Conservation (phyloP, 2,888 invertebrate genomes). For the Crematogaster levior region DNA sequence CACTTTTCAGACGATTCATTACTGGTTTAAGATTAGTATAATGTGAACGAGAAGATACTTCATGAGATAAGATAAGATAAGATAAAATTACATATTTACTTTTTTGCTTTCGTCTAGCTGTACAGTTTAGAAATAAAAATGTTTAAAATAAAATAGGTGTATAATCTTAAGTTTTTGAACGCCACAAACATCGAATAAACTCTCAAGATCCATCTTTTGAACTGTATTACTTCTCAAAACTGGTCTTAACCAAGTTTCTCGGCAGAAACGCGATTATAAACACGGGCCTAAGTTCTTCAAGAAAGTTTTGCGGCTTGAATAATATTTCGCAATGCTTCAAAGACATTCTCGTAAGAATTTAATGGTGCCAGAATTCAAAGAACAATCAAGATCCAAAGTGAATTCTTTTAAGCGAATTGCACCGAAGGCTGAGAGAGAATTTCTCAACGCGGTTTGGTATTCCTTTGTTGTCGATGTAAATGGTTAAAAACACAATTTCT, state of each 20-base stretch:
- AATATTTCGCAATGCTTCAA: slow-evolving; percentile 26
- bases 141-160: not conserved
- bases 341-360: slow-evolving; percentile 35
- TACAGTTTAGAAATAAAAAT: not conserved
- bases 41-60: not conserved
- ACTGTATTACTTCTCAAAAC: not conserved
- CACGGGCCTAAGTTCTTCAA: not conserved
- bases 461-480: slow-evolving; percentile 30
- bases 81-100: not conserved
- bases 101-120: not conserved
- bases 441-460: not conserved
- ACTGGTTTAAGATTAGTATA: not conserved
- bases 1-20: slow-evolving; percentile 6
- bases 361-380: slow-evolving; percentile 27
- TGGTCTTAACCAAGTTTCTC: not conserved
- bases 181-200: slow-evolving; percentile 3
- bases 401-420: slow-evolving; percentile 22
- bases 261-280: not conserved
- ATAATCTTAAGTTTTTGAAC: not conserved
- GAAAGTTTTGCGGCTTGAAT: slow-evolving; percentile 25
- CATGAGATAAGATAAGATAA: not conserved
- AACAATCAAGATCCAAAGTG: slow-evolving; percentile 26
- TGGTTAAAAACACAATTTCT: slow-evolving; percentile 42
- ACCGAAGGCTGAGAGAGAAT: not conserved
- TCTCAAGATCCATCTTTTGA: not conserved